Evolutionary conservation across 2,113 vertebrate genomes (phyloP), one percentile per base, ranked within the genome.

Genomic region (Oryctolagus cuniculus): DNA sequence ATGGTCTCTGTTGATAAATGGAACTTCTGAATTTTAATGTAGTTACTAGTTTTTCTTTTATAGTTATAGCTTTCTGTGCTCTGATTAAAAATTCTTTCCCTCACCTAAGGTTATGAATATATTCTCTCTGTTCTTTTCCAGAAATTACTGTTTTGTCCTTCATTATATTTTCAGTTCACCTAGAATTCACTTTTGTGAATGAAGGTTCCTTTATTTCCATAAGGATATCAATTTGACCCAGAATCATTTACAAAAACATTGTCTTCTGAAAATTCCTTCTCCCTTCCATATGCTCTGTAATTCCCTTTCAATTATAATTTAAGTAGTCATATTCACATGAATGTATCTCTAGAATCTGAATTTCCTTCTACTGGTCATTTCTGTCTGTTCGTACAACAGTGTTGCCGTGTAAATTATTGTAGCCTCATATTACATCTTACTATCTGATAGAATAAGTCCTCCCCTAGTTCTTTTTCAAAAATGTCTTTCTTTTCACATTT

Each of bases 61-160:
- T 91, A 24, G n/a, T 36, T 77, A 51, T 29, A 69, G 70, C 31
- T 83, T 78, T 88, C 38, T 72, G 22, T 90, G 16, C 38, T n/a
- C 49, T 58, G 58, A 25, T 81, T 73, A 87, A 70, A 73, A 93
- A 87, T 72, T 6, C 49, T 83, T 93, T 69, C 19, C n/a, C 13
- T 53, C 17, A 21, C 21, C 9, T 67, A 64, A 67, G 51, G n/a
- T 19, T 64, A 19, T 85, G 64, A 66, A 86, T 13, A 55, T 85
- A 25, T 74, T 95, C 24, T 66, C 25, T 87, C 73, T 67, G 19
- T 87, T 72, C 17, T 87, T 3, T 15, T 75, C 36, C 49, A 53
- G 27, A 72, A 72, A 36, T 44, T 44, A 38, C 69, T 61, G 9
- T 84, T 84, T 80, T 58, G 36, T 12, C 17, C 24, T 67, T 84